Base-by-base conservation (phyloP, 2,797 vertebrate species). In the Pempheris klunzingeri region DNA sequence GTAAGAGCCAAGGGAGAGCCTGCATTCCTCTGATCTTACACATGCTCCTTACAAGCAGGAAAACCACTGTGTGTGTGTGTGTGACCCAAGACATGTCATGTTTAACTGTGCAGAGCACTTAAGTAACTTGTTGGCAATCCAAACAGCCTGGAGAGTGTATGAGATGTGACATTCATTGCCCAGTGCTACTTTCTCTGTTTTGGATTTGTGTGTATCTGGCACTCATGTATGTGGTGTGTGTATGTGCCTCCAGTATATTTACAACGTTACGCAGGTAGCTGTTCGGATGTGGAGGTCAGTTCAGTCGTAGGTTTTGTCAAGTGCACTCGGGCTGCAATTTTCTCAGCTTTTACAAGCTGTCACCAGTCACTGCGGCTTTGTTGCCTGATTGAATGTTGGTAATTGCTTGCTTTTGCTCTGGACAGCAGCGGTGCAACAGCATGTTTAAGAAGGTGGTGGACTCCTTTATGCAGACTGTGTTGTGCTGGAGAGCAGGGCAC, bases 21-120 rank as follows among this genome's bases (percentile, higher is more conserved):
- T 84, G 77, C 85, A 81, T 90, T 92, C 83, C 87, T 90, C 87
- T 90, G 87, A 89, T 93, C 85, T 78, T 72, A 82, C 75, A 87
- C 70, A 74, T 80, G 66, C 77, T 83, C 61, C 87, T 81, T 74
- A 74, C 59, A 59, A 81, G 84, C 77, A 86, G 81, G 81, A 88
- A 90, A 90, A 83, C 83, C 84, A 46, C 67, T 65, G 28, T 59
- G 44, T 7, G 41, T 15, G 28, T 49, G 54, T 46, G 60, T 3
- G 39, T 38, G 9, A 36, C 59, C 64, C 26, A 28, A 57, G 24
- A 68, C 59, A 74, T 50, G 71, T 70, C 49, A 53, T 54, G 52
- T 87, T 80, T 60, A 76, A 70, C 59, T 60, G 28, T 64, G 55
- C 68, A 71, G 32, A 14, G 52, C 49, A 47, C 41, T 77, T 77